Conservation (phyloP, 64 coral and sea anemone species). For the Montipora foliosa region DNA sequence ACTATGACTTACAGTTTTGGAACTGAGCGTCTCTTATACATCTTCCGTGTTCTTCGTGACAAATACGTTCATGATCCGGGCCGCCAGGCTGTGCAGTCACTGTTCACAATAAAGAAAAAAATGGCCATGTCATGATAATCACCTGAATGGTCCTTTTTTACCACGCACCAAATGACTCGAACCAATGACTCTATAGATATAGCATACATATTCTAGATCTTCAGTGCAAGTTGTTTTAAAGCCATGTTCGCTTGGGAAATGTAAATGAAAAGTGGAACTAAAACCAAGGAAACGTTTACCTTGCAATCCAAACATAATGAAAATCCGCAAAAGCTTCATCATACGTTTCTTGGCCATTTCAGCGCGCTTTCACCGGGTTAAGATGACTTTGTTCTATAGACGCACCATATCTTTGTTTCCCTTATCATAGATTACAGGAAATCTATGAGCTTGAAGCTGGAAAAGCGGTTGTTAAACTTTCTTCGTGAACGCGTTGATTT, state of each 20-base stretch:
- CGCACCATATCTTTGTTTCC: background rate
- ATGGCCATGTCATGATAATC: background rate
- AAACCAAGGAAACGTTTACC: constrained; percentile 14
- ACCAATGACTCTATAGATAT: background rate
- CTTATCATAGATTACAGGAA: background rate
- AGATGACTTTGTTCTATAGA: background rate
- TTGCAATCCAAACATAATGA: constrained; percentile 5
- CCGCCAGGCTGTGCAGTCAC: background rate
- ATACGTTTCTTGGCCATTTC: background rate
- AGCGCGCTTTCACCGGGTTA: background rate
- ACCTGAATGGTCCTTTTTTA: background rate
- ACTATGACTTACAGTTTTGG: constrained; percentile 32
- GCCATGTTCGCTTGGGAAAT: background rate
- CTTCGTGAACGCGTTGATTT: background rate
- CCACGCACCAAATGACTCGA: background rate
- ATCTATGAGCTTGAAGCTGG: background rate
- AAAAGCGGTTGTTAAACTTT: background rate
- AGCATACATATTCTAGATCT: background rate
- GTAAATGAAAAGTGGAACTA: background rate
- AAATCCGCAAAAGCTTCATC: background rate
- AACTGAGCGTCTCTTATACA: constrained; percentile 25
- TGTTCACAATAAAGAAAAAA: background rate
- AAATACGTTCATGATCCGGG: background rate
- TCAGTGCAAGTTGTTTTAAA: background rate
- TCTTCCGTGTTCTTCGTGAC: constrained; percentile 8